phyloP scores from a whole-genome alignment of 2,888 invertebrate genomes.

The Dolichomitus sp. region DNA sequence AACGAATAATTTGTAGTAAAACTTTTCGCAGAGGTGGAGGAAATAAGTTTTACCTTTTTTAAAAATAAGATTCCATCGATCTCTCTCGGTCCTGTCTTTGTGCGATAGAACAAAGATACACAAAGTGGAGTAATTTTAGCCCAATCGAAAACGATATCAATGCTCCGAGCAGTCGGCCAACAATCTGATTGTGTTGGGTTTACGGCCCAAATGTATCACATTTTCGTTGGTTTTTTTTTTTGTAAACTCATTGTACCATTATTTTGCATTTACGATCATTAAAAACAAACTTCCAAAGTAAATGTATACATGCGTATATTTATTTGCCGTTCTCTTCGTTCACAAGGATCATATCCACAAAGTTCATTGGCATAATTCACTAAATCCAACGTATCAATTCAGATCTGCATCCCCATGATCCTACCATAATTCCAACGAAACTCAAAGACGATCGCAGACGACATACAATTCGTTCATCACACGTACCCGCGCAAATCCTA shows the following conservation, averaged over 20 bases:
- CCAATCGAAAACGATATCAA: background rate
- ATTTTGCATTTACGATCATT: background rate
- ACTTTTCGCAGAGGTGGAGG: too few relatives aligned
- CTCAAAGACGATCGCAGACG: constrained; percentile 36
- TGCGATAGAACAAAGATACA: too few relatives aligned
- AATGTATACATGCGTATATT: constrained; percentile 63
- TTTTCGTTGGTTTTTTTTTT: background rate
- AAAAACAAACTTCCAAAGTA: constrained; percentile 52
- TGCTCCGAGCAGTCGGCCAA: background rate
- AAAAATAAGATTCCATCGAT: too few relatives aligned
- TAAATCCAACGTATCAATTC: constrained; percentile 51
- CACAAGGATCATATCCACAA: constrained; percentile 47
- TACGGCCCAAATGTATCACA: background rate
- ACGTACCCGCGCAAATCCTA: background rate
- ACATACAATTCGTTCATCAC: constrained; percentile 26
- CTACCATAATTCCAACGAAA: constrained; percentile 52
- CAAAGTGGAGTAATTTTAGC: background rate
- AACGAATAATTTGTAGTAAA: too few relatives aligned
- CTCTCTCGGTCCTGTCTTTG: too few relatives aligned
- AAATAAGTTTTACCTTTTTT: too few relatives aligned
- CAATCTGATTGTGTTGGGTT: background rate
- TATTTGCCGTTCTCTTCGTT: constrained; percentile 50
- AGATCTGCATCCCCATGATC: constrained; percentile 59
- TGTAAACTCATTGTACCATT: background rate
- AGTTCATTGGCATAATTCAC: constrained; percentile 53